These are phyloP conservation scores for Muraenolepis orangiensis DNA, from an alignment of 2,797 vertebrate species.

Conservation along the genomic window DNA sequence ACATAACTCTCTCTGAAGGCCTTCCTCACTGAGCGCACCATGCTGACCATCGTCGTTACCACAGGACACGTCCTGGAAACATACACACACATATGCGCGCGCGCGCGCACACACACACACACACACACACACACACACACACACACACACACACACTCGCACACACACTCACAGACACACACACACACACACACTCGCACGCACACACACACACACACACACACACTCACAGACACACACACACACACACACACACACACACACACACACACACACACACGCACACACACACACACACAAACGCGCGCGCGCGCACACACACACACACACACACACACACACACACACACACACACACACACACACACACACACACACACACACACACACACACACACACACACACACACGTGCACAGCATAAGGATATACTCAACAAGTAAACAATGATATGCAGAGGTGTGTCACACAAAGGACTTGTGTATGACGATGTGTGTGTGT, in stretches of 20 bases:
- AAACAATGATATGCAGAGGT: neutral
- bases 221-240: neutral
- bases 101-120: neutral
- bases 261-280: no score
- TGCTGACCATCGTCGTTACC: slow-evolving; percentile 75
- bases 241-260: neutral
- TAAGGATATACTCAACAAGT: no score
- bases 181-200: neutral
- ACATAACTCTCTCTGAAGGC: slow-evolving; percentile 76
- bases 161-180: neutral
- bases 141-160: neutral
- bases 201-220: slow-evolving; percentile 16
- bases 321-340: slow-evolving; percentile 4
- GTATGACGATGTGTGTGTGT: neutral
- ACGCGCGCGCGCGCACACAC: slow-evolving; percentile 23
- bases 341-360: neutral
- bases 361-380: no score
- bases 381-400: no score
- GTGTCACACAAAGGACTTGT: neutral
- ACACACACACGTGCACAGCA: no score
- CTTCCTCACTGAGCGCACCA: slow-evolving; percentile 73
- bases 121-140: neutral
- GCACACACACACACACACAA: no score
- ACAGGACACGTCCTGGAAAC: slow-evolving; percentile 73
- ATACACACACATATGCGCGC: neutral